Evolutionary conservation across 2,888 invertebrate species (phyloP), one percentile per base, ranked within the genome.

Genomic region (Monopis laevigella): DNA sequence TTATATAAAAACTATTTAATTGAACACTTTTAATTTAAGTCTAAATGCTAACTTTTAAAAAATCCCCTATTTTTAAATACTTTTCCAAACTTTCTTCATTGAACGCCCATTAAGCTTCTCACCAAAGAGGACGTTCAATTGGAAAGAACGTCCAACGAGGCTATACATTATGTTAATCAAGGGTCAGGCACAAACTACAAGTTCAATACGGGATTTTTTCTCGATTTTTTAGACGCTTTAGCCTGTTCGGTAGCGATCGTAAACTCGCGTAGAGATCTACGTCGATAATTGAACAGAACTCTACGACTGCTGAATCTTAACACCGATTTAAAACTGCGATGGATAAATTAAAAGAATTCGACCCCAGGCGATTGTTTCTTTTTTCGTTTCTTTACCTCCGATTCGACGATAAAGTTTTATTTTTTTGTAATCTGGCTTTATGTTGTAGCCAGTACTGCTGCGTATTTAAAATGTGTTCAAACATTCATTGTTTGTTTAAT

Each of bases 291-390:
- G 66, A 70, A 71, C 66, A 50, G 67, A 72, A 68, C 64, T 62
- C 67, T 67, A 63, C 71, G 68, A 70, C 65, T 61, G 60, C 59
- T 67, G 72, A 71, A 70, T 73, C 68, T 68, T 71, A 77, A 75
- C 75, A 72, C 67, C 68, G 73, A 70, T 75, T 74, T 73, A 71
- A 74, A 74, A 71, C 67, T 63, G 63, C 64, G 62, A 67, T 60
- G 68, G 71, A 71, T 75, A 75, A 75, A 75, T 77, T 75, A 77
- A 77, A 74, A 66, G 72, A 71, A 68, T 67, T 54, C 65, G 57
- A 59, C 53, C 58, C 56, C 46, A 54, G 54, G 48, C 61, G 60
- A 68, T 73, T 72, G 69, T 73, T 71, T 70, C 65, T 65, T 64
- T 63, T 59, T 62, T 59, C 56, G 61, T 62, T 64, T 62, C 62